These are phyloP conservation scores for Agraylea sexmaculata DNA, from an alignment of 1,140 invertebrate species.

Conservation along the genomic window DNA sequence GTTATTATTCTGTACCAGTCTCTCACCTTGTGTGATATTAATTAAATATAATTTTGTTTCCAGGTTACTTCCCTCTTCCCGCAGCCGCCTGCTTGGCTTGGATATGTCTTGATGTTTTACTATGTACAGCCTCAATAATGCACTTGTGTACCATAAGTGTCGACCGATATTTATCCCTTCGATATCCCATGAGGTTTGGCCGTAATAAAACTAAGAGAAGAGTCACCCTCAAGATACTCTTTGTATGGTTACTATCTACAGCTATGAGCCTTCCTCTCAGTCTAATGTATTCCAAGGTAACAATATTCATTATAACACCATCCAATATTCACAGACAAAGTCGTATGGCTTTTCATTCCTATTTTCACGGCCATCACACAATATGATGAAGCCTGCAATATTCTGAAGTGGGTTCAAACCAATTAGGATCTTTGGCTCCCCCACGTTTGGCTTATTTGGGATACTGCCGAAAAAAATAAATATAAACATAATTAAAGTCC, in stretches of 20 bases:
- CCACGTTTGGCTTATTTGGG: too few species aligned
- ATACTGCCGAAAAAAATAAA: too few species aligned
- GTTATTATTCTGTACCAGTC: too few species aligned
- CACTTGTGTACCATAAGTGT: slow-evolving; percentile 92
- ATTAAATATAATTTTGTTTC: slow-evolving; percentile 33
- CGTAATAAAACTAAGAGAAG: slow-evolving; percentile 76
- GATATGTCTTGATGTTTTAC: slow-evolving; percentile 86
- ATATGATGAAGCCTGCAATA: too few species aligned
- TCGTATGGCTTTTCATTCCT: neutral
- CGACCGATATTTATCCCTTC: slow-evolving; percentile 75
- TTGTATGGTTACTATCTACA: slow-evolving; percentile 81
- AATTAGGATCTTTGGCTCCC: too few species aligned
- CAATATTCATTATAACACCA: slow-evolving; percentile 12
- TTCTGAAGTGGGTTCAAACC: too few species aligned
- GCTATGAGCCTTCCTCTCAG: slow-evolving; percentile 80
- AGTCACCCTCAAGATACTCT: slow-evolving; percentile 80
- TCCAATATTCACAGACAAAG: neutral
- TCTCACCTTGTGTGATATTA: too few species aligned
- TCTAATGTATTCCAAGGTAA: slow-evolving; percentile 77
- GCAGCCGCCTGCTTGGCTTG: slow-evolving; percentile 74
- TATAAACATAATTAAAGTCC: too few species aligned
- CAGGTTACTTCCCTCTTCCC: slow-evolving; percentile 72
- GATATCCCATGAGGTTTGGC: slow-evolving; percentile 82
- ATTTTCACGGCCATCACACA: too few species aligned
- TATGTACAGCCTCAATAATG: slow-evolving; percentile 92